These are phyloP conservation scores for Neoaliturus tenellus DNA, from an alignment of 2,888 invertebrate species.

Conservation along the genomic window DNA sequence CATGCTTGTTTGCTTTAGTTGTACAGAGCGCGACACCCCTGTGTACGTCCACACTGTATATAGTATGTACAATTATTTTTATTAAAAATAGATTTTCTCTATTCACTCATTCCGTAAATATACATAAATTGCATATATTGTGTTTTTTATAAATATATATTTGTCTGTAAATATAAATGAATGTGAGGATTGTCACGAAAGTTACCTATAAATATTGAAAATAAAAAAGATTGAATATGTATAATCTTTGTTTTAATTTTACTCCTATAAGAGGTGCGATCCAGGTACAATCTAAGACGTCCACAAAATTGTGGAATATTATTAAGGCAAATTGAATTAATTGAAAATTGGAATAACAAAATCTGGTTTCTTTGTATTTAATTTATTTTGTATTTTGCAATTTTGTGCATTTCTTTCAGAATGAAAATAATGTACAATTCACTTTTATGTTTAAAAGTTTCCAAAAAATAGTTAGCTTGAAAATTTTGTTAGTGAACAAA, in stretches of 20 bases:
- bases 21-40: background rate
- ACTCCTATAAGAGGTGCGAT: constrained; percentile 10
- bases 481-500: too few relatives aligned
- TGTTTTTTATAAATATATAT: constrained; percentile 53
- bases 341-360: too few relatives aligned
- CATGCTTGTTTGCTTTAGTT: background rate
- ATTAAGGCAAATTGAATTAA: too few relatives aligned
- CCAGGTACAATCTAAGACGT: too few relatives aligned
- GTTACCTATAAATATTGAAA: constrained; percentile 58
- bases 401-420: too few relatives aligned
- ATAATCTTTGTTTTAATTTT: background rate
- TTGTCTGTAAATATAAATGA: constrained; percentile 51
- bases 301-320: too few relatives aligned
- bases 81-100: constrained; percentile 2
- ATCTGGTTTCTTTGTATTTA: too few relatives aligned
- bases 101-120: constrained; percentile 31
- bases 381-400: too few relatives aligned
- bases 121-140: constrained; percentile 30
- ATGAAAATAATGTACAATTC: too few relatives aligned
- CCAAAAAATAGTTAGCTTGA: too few relatives aligned
- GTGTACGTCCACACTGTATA: constrained; percentile 33
- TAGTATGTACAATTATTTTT: constrained; percentile 47
- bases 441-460: too few relatives aligned
- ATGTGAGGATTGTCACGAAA: constrained; percentile 47
- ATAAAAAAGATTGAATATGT: constrained; percentile 58